A percentile compares a stretch with the other conserved stretches of the same genome.
Conservation (phyloP, 2,113 vertebrate genomes). For the Pelmatolapia mariae region DNA sequence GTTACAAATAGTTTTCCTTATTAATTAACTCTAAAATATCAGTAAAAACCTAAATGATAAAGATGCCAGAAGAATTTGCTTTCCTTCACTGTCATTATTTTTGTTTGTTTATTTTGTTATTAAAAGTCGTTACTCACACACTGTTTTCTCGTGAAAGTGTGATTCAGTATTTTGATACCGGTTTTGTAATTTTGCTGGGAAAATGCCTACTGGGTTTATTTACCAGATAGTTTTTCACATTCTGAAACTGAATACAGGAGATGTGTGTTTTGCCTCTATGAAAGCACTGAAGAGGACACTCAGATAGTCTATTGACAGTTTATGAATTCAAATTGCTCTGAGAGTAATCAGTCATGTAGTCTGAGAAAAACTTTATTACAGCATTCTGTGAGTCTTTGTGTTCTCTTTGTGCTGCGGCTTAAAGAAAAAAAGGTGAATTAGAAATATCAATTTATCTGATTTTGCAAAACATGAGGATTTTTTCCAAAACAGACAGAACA, state of each 20-base stretch:
- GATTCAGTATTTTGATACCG: fast-evolving
- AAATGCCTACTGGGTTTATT: neutral
- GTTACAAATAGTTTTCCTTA: neutral
- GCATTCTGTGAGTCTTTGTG: neutral
- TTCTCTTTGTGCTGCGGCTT: neutral
- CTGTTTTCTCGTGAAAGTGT: neutral
- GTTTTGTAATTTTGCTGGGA: fast-evolving
- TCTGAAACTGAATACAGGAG: neutral
- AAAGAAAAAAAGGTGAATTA: neutral
- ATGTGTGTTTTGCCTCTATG: neutral
- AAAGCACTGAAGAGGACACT: neutral
- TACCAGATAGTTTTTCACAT: neutral
- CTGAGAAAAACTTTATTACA: fast-evolving
- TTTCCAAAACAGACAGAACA: neutral
- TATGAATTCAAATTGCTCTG: no score
- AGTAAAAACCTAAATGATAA: fast-evolving
- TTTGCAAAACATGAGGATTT: neutral
- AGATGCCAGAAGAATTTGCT: fast-evolving
- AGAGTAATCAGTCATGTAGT: neutral
- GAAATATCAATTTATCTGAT: neutral
- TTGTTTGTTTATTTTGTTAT: neutral
- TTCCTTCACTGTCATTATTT: neutral
- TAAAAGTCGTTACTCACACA: neutral
- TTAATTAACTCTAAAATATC: neutral
- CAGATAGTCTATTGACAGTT: no score